Conservation (phyloP, 1,140 invertebrate species). For the Meloidogyne hapla region DNA sequence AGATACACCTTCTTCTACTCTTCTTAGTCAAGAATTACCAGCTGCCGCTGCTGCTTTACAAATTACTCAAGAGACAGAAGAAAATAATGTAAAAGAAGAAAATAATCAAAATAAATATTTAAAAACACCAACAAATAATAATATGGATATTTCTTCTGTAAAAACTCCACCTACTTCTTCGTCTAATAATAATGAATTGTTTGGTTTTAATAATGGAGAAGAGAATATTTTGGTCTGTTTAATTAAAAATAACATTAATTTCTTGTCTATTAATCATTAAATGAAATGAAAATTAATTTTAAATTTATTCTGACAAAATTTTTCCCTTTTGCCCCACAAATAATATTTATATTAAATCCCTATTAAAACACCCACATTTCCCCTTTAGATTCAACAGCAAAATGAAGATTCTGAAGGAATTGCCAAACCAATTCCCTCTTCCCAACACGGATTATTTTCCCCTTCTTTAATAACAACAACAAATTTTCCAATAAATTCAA, state of each 20-base stretch:
- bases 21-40: constrained; percentile 18
- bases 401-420: neutral
- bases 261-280: no score
- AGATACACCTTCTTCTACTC: neutral
- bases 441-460: neutral
- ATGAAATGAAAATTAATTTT: no score
- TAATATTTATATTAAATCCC: no score
- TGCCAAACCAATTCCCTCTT: neutral
- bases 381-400: neutral
- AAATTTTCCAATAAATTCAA: neutral
- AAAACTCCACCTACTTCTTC: neutral
- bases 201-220: neutral
- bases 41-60: constrained; percentile 2
- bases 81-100: neutral
- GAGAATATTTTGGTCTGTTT: neutral
- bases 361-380: neutral
- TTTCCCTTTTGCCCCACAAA: no score
- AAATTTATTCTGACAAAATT: no score
- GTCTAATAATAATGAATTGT: neutral
- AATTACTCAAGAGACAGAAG: neutral
- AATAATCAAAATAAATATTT: neutral
- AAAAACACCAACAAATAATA: neutral
- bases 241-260: neutral
- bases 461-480: no score
- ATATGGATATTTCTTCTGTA: neutral